These are phyloP conservation scores for Trididemnum clinides DNA, from an alignment of 23 tunicate genomes.

Conservation along the genomic window DNA sequence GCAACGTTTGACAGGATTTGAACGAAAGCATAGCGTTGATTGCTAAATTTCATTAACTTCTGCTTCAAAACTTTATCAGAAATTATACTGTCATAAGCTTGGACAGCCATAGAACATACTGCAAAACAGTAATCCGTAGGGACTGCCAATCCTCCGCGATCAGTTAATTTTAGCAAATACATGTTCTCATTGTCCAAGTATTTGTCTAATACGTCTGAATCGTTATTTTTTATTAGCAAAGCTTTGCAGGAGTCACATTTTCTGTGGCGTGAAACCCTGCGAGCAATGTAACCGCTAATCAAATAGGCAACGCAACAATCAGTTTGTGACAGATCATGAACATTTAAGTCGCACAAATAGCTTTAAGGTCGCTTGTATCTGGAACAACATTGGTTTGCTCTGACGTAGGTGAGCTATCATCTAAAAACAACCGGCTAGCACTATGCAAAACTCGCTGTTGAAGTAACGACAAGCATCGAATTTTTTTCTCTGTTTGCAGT, in stretches of 20 bases:
- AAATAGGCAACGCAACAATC: not conserved
- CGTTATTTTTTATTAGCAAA: not conserved
- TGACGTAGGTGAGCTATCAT: too few species aligned
- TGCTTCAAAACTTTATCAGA: not conserved
- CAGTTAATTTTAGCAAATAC: not conserved
- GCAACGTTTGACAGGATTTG: not conserved
- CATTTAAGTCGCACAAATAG: too few species aligned
- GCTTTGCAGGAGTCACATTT: constrained; percentile 20
- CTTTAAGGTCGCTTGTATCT: not conserved
- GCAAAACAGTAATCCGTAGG: constrained; percentile 1
- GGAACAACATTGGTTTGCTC: too few species aligned
- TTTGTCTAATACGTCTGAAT: not conserved
- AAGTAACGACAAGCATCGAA: constrained; percentile 20
- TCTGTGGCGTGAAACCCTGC: not conserved
- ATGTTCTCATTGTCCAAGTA: not conserved
- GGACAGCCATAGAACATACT: not conserved
- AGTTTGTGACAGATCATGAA: not conserved
- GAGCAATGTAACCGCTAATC: constrained; percentile 1
- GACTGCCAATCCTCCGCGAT: not conserved
- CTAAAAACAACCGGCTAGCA: too few species aligned
- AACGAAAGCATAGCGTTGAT: not conserved
- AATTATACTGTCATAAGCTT: not conserved
- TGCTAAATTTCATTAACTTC: not conserved
- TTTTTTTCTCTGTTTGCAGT: constrained; percentile 1
- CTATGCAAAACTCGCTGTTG: constrained; percentile 3